These are phyloP conservation scores for Pantherophis guttatus DNA, from an alignment of 2,113 vertebrate species.

Conservation along the genomic window DNA sequence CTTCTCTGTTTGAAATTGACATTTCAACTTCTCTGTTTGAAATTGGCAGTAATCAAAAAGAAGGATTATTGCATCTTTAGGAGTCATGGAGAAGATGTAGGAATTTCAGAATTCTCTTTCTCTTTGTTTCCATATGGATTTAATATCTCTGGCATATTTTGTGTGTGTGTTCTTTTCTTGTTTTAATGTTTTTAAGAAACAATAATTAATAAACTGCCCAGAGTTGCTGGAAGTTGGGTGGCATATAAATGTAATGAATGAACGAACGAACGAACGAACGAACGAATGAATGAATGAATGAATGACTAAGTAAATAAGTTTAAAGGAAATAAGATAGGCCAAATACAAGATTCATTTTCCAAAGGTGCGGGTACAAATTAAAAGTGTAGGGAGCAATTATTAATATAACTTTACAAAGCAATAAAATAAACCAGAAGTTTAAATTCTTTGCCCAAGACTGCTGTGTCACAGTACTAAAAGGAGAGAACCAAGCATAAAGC, in stretches of 20 bases:
- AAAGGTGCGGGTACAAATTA: conserved; percentile 14
- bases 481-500: conserved; percentile 44
- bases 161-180: not conserved
- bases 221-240: not conserved
- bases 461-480: conserved; percentile 15
- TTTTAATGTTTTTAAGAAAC: not conserved
- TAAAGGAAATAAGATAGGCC: accelerated
- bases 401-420: conserved; percentile 47
- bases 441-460: conserved; percentile 42
- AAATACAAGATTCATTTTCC: conserved; percentile 11
- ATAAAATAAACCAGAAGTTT: conserved; percentile 38
- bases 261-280: no score
- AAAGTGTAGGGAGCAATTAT: not conserved
- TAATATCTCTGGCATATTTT: not conserved
- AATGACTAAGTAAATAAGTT: not conserved
- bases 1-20: not conserved
- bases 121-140: not conserved
- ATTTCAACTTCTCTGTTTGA: not conserved
- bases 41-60: not conserved
- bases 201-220: not conserved
- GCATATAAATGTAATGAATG: not conserved
- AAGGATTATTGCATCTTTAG: not conserved
- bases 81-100: not conserved
- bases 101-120: not conserved
- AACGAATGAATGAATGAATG: not conserved